A percentile compares a stretch with the other conserved stretches of the same genome.
Evolutionary conservation across 1,140 invertebrate species (phyloP).

Genomic region (Leptinotarsa defecta): DNA sequence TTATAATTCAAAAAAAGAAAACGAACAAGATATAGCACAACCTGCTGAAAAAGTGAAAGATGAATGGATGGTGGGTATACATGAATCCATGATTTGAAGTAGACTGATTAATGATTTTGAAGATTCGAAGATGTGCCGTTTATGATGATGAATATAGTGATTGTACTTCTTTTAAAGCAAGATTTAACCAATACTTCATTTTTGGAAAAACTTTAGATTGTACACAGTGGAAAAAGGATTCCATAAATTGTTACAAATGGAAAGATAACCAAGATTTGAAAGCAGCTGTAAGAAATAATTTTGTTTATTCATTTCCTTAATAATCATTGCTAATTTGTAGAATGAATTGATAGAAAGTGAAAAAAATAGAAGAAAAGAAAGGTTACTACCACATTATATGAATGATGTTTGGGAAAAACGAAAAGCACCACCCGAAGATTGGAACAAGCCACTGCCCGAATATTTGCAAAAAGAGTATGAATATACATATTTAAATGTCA

Average conservation of each 20-base stretch:
- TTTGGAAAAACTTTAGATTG: slow-evolving; percentile 75
- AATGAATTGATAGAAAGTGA: slow-evolving; percentile 73
- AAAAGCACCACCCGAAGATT: slow-evolving; percentile 74
- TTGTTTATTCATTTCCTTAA: neutral
- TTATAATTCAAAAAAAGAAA: too few species aligned
- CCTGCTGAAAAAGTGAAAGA: slow-evolving; percentile 18
- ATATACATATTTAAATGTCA: slow-evolving; percentile 67
- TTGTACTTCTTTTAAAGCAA: slow-evolving; percentile 71
- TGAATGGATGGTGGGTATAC: slow-evolving; percentile 50
- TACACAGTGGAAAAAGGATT: slow-evolving; percentile 76
- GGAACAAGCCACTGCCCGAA: slow-evolving; percentile 77
- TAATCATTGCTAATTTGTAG: slow-evolving; percentile 58
- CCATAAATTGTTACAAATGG: slow-evolving; percentile 75
- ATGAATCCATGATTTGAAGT: neutral
- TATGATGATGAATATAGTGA: slow-evolving; percentile 82
- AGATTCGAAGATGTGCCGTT: slow-evolving; percentile 73
- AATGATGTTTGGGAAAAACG: slow-evolving; percentile 82
- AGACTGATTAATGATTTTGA: slow-evolving; percentile 33
- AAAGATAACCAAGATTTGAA: slow-evolving; percentile 64
- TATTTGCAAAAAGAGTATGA: slow-evolving; percentile 70
- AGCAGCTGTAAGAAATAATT: slow-evolving; percentile 65
- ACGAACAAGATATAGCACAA: too few species aligned
- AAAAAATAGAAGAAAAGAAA: slow-evolving; percentile 62
- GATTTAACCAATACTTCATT: slow-evolving; percentile 88
- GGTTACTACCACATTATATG: slow-evolving; percentile 68